Evolutionary conservation across 2,888 invertebrate species (phyloP).

Genomic region (Drosophila trichaetosa): DNA sequence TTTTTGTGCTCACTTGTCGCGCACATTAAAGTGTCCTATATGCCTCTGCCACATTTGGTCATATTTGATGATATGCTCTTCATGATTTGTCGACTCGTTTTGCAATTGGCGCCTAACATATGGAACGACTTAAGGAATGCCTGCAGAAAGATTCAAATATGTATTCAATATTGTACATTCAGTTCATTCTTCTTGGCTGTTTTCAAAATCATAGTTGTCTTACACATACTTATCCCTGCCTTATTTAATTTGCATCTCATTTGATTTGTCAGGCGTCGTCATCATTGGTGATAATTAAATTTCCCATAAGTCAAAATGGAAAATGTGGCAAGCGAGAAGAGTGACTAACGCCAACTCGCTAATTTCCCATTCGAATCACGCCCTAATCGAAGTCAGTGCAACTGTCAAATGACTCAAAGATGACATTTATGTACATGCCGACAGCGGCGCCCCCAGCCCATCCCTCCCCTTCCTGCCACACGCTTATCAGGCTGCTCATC

Average conservation of each 20-base stretch:
- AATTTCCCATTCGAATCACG: conserved; percentile 73
- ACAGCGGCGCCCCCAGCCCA: conserved; percentile 21
- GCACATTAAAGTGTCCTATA: no score
- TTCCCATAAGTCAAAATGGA: conserved; percentile 38
- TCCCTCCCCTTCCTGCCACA: background rate
- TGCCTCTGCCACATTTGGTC: no score
- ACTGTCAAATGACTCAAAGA: conserved; percentile 69
- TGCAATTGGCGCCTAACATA: conserved; percentile 13
- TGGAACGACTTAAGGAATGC: conserved; percentile 9
- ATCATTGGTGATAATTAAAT: conserved; percentile 56
- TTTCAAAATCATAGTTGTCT: background rate
- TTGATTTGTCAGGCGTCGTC: conserved; percentile 15
- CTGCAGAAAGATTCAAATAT: background rate
- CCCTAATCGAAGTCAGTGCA: conserved; percentile 68
- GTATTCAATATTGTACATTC: background rate
- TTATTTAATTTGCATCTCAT: conserved; percentile 25
- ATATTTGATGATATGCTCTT: no score
- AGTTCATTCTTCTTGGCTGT: background rate
- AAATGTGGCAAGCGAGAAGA: conserved; percentile 12
- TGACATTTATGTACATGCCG: conserved; percentile 73
- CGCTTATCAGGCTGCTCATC: conserved; percentile 13
- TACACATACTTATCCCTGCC: background rate
- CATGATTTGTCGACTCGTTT: background rate
- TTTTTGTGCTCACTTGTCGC: no score
- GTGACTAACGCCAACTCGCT: conserved; percentile 40